A percentile compares a stretch with the other conserved stretches of the same genome.
phyloP scores from a whole-genome alignment of 2,113 vertebrate species.

The Nerophis ophidion region DNA sequence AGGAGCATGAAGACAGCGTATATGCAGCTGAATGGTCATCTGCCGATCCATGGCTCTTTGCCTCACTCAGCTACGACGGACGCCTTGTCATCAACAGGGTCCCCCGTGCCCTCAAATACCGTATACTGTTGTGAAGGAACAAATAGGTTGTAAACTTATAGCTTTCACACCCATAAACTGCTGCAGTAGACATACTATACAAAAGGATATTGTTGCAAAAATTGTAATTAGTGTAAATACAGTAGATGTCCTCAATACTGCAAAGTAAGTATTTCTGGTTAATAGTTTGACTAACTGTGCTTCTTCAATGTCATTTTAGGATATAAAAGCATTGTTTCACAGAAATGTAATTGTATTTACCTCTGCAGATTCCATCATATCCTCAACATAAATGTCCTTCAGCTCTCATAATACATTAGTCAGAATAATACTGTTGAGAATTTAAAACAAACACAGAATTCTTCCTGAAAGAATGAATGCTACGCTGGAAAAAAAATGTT shows the following conservation, averaged over 20 bases:
- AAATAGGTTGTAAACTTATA: too few relatives aligned
- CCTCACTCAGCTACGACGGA: conserved; percentile 95
- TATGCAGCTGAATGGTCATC: conserved; percentile 98
- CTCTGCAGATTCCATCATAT: background rate
- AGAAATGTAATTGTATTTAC: background rate
- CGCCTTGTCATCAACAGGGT: conserved; percentile 97
- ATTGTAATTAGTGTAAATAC: conserved; percentile 18
- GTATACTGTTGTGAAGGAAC: conserved; percentile 76
- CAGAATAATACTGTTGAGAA: background rate
- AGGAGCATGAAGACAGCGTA: conserved; percentile 97
- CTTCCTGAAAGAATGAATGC: too few relatives aligned
- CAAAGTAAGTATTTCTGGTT: conserved; percentile 9
- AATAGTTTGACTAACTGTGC: conserved; percentile 1
- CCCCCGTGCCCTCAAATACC: conserved; percentile 91
- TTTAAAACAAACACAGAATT: too few relatives aligned
- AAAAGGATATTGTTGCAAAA: background rate
- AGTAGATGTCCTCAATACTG: background rate
- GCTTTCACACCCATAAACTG: background rate
- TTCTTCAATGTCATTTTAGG: background rate
- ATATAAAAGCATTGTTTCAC: background rate
- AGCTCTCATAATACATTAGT: background rate
- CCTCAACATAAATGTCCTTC: background rate
- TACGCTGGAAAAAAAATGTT: too few relatives aligned
- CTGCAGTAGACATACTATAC: background rate
- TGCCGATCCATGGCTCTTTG: conserved; percentile 95